Percentiles rank a stretch among this genome's conserved stretches.
These are phyloP conservation scores for Nephrotoma appendiculata DNA, from an alignment of 2,888 invertebrate species.

Conservation along the genomic window DNA sequence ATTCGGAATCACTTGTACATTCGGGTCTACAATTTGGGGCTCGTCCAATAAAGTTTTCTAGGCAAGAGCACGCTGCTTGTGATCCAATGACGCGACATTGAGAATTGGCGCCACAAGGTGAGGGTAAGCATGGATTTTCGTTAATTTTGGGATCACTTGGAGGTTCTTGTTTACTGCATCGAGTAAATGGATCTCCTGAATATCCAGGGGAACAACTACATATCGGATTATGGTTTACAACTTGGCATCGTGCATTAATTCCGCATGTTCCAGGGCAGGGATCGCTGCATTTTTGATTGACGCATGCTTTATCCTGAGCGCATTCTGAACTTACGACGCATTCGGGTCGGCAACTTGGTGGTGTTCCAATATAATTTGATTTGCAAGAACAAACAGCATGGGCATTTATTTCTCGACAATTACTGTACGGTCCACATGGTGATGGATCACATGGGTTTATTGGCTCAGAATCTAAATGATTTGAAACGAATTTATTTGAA, in stretches of 20 bases:
- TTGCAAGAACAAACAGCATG: conserved; percentile 49
- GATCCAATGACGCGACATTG: conserved; percentile 66
- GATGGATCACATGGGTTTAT: conserved; percentile 40
- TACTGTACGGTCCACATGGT: conserved; percentile 53
- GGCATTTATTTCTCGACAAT: conserved; percentile 44
- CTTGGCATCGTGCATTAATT: conserved; percentile 46
- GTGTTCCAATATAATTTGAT: conserved; percentile 45
- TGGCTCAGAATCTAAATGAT: not conserved
- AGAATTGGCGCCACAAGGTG: conserved; percentile 73
- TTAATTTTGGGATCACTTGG: conserved; percentile 27
- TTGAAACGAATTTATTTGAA: not conserved
- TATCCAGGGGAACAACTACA: conserved; percentile 47
- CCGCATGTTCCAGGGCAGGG: conserved; percentile 55
- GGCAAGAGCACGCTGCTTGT: conserved; percentile 74
- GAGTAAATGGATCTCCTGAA: conserved; percentile 48
- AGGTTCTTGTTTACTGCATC: conserved; percentile 31
- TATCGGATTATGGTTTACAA: conserved; percentile 52
- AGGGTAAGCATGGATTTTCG: conserved; percentile 59
- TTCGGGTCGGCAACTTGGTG: conserved; percentile 49
- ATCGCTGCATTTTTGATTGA: conserved; percentile 47
- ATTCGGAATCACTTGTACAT: conserved; percentile 66
- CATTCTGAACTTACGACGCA: conserved; percentile 53
- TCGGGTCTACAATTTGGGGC: conserved; percentile 79
- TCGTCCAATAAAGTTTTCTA: conserved; percentile 64
- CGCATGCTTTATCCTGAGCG: conserved; percentile 44